Evolutionary conservation across 37 sponge, comb jelly and placozoan species (phyloP).

Genomic region (Aplysina aerophoba): DNA sequence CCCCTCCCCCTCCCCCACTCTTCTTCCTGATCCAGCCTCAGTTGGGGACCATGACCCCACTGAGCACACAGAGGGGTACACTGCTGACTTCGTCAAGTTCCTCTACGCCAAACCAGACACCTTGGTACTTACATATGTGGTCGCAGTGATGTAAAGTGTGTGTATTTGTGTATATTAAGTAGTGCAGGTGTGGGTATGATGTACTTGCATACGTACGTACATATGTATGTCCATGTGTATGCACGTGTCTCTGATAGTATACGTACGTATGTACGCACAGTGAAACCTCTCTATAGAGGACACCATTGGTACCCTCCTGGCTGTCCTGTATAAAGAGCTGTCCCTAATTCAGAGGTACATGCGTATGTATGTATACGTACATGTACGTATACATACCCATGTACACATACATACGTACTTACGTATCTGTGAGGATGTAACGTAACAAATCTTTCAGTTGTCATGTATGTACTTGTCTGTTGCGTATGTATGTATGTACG

Average conservation of each 20-base stretch:
- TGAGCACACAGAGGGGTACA: conserved; percentile 22
- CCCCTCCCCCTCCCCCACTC: too few species aligned
- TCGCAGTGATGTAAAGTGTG: too few species aligned
- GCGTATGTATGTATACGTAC: conserved; percentile 13
- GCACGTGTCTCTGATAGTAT: too few species aligned
- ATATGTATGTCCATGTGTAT: neutral
- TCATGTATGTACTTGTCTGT: too few species aligned
- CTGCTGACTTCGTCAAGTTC: neutral
- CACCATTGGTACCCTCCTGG: too few species aligned
- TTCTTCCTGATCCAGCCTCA: neutral
- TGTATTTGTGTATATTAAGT: neutral
- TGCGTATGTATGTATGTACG: too few species aligned
- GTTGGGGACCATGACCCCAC: conserved; percentile 9
- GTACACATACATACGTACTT: neutral
- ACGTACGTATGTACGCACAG: too few species aligned
- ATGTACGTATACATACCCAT: neutral
- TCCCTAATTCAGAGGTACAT: too few species aligned
- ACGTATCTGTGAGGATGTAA: neutral
- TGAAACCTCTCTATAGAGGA: too few species aligned
- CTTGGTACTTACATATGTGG: neutral
- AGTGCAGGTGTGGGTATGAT: neutral
- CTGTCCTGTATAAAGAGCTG: too few species aligned
- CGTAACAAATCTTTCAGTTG: too few species aligned
- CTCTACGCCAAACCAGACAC: conserved; percentile 6
- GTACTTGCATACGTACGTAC: neutral